phyloP scores from a whole-genome alignment of 2,797 vertebrate species.

The Chloroceryle inda region DNA sequence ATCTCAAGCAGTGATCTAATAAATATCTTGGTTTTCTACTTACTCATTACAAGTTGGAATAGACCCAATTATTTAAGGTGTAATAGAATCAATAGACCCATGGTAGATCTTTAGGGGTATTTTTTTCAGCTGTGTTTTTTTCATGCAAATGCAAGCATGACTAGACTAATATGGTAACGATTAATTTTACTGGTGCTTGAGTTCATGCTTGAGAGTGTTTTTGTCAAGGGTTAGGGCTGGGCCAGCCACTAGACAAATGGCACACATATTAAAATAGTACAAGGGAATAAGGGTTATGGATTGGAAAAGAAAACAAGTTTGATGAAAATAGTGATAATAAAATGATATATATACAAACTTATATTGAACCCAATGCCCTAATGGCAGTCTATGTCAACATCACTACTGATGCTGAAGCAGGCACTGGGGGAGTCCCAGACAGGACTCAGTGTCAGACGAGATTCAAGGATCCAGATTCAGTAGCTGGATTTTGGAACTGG shows the following conservation, averaged over 20 bases:
- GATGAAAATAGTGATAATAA: not conserved
- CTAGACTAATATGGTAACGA: not conserved
- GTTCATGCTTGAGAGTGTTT: not conserved
- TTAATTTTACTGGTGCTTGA: not conserved
- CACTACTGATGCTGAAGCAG: not conserved
- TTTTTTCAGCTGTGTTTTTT: not conserved
- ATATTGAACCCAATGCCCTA: not conserved
- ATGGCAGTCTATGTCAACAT: not conserved
- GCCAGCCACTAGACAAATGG: not conserved
- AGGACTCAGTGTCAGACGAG: not conserved
- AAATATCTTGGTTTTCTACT: not conserved
- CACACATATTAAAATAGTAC: too few relatives aligned
- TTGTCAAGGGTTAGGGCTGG: not conserved
- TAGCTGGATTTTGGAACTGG: too few relatives aligned
- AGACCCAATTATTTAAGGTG: not conserved
- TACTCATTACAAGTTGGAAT: not conserved
- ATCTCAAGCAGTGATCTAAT: not conserved
- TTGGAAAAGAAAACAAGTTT: not conserved
- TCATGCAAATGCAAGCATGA: not conserved
- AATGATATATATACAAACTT: not conserved
- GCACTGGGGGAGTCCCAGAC: not conserved
- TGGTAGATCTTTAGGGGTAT: not conserved
- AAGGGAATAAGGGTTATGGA: not conserved
- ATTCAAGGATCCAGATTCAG: too few relatives aligned
- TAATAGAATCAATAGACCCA: not conserved